Percentiles rank a stretch among this genome's conserved stretches.
Conservation (phyloP, 2,888 invertebrate genomes). For the Drosophila macrospina region DNA sequence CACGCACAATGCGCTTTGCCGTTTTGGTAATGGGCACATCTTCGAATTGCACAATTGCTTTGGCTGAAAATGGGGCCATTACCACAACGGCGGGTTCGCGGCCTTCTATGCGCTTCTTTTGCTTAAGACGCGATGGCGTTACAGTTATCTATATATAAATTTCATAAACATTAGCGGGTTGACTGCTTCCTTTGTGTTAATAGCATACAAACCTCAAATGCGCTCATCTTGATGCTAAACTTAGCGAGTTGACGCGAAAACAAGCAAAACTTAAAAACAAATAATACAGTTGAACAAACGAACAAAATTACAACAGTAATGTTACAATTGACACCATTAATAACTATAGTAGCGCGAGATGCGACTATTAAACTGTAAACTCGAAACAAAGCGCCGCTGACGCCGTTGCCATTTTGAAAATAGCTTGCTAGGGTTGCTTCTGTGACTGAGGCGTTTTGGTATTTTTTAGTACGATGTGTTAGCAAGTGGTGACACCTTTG, state of each 20-base stretch:
- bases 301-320: constrained; percentile 18
- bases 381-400: constrained; percentile 50
- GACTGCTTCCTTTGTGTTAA: neutral
- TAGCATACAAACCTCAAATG: constrained; percentile 82
- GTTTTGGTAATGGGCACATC: constrained; percentile 88
- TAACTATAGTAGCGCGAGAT: constrained; percentile 18
- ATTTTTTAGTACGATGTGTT: constrained; percentile 32
- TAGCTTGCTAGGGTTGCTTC: constrained; percentile 43
- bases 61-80: constrained; percentile 89
- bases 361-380: constrained; percentile 32
- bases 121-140: constrained; percentile 83
- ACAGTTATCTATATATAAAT: constrained; percentile 74
- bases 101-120: constrained; percentile 83
- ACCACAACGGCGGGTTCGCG: constrained; percentile 85
- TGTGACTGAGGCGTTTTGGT: constrained; percentile 26
- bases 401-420: constrained; percentile 65
- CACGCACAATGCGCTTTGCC: constrained; percentile 86
- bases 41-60: constrained; percentile 89
- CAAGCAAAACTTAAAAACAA: constrained; percentile 18
- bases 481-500: constrained; percentile 1
- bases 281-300: constrained; percentile 18
- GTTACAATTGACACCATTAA: constrained; percentile 49
- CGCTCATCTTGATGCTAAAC: constrained; percentile 77
- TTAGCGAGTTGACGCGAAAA: neutral
- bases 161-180: constrained; percentile 3